Percentiles rank a stretch among this genome's conserved stretches.
phyloP scores from a whole-genome alignment of 2,113 vertebrate species.

The Gambusia affinis region DNA sequence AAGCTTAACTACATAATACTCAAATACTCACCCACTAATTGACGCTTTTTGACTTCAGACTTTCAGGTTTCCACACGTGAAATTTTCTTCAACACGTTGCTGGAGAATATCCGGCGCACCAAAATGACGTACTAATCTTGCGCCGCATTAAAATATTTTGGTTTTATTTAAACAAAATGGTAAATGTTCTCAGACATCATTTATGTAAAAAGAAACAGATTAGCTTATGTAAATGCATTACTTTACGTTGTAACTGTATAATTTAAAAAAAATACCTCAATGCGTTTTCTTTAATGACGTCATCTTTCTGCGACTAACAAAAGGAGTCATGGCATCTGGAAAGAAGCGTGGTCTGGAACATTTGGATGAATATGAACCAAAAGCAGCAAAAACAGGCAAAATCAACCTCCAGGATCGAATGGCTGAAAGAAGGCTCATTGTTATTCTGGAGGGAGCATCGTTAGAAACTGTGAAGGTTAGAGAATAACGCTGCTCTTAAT shows the following conservation, averaged over 20 bases:
- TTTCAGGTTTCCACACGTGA: constrained; percentile 58
- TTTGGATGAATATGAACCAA: constrained; percentile 83
- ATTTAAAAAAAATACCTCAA: neutral
- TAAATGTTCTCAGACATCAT: neutral
- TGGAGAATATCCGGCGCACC: constrained; percentile 54
- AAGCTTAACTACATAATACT: neutral
- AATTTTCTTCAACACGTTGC: constrained; percentile 62
- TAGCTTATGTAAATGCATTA: neutral
- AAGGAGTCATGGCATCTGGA: constrained; percentile 82
- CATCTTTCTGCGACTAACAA: constrained; percentile 48
- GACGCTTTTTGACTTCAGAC: neutral
- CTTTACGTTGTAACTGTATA: neutral
- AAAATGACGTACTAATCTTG: constrained; percentile 13
- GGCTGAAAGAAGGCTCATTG: constrained; percentile 84
- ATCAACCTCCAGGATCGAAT: constrained; percentile 76
- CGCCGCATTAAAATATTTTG: neutral
- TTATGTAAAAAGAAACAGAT: neutral
- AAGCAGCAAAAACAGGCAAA: constrained; percentile 66
- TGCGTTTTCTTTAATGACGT: constrained; percentile 51
- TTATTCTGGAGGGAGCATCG: constrained; percentile 92
- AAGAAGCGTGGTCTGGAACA: constrained; percentile 82
- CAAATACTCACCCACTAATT: constrained; percentile 51
- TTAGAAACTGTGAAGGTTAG: constrained; percentile 94
- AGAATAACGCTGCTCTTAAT: neutral
- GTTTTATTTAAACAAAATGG: neutral